These are phyloP conservation scores for Bellardia bayeri DNA, from an alignment of 2,888 invertebrate species.

Conservation along the genomic window DNA sequence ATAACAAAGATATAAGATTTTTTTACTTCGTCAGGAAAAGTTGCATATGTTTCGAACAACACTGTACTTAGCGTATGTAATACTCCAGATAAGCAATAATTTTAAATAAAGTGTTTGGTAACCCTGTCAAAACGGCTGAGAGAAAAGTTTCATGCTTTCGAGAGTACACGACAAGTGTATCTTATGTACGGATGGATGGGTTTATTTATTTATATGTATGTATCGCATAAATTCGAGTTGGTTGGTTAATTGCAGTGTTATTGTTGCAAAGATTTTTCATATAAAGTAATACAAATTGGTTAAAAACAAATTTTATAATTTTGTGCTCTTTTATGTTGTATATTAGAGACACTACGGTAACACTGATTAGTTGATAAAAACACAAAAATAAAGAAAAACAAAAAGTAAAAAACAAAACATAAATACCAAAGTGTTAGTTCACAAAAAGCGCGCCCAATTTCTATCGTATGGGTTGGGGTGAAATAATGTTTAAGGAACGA, in stretches of 20 bases:
- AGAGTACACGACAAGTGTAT: neutral
- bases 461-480: neutral
- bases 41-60: too few species aligned
- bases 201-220: neutral
- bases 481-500: neutral
- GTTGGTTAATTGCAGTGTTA: neutral
- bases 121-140: neutral
- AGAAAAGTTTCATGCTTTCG: neutral
- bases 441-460: conserved; percentile 40
- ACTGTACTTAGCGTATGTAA: too few species aligned
- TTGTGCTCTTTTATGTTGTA: too few species aligned
- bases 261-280: neutral
- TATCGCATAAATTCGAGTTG: conserved; percentile 3
- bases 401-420: conserved; percentile 11
- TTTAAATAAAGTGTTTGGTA: neutral
- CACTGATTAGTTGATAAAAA: conserved; percentile 4
- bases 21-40: too few species aligned
- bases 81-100: neutral
- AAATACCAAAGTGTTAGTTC: neutral
- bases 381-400: neutral
- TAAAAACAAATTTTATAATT: neutral
- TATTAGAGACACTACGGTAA: neutral
- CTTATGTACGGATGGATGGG: neutral
- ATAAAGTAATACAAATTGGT: neutral
- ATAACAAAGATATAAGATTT: too few species aligned